Evolutionary conservation across 1,140 invertebrate species (phyloP), one percentile per base, ranked within the genome.

Genomic region (Diorhabda sublineata): DNA sequence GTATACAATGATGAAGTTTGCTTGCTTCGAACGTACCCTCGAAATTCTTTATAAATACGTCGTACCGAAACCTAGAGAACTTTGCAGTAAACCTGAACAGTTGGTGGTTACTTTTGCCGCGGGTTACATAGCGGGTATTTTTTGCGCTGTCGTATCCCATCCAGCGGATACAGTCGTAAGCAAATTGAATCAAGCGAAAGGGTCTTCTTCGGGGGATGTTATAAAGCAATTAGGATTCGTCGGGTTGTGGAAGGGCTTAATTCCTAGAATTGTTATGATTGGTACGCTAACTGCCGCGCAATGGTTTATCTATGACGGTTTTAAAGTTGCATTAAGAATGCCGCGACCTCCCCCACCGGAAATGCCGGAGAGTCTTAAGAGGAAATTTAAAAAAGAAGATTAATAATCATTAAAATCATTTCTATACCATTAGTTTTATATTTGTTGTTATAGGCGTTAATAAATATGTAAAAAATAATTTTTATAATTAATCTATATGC

Each of bases 1-100:
- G 3, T 99, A 99, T 87, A 99, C 98, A 64, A 99, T 99, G 98
- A 99, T 99, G 98, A 99, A 99, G 84, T 99, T 99, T 83, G 97
- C 98, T 70, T 99, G 97, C 85, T 99, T 99, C 84, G 98, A 99
- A 84, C 89, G 94, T 78, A 99, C 98, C 3, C 88, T 99, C 8
- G 98, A 99, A 83, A 83, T 96, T 64, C 81, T 99, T 2, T 99
- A 99, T 83, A 89, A 92, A 85, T 85, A 88, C 85, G 84, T 89
- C 6, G 69, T 77, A 45, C 74, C 73, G 8, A 77, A 77, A 69
- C 76, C 76, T 7, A 89, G 98, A 73, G 86, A 87, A 44, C 88
- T 98, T 68, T 99, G 97, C 83, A 85, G 88, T 11, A 99, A 99
- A 84, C 86, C 87, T 56, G 98, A 99, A 84, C 98, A 99, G 80